These are phyloP conservation scores for Nothura maculosa DNA, from an alignment of 2,797 vertebrate species.

Conservation along the genomic window DNA sequence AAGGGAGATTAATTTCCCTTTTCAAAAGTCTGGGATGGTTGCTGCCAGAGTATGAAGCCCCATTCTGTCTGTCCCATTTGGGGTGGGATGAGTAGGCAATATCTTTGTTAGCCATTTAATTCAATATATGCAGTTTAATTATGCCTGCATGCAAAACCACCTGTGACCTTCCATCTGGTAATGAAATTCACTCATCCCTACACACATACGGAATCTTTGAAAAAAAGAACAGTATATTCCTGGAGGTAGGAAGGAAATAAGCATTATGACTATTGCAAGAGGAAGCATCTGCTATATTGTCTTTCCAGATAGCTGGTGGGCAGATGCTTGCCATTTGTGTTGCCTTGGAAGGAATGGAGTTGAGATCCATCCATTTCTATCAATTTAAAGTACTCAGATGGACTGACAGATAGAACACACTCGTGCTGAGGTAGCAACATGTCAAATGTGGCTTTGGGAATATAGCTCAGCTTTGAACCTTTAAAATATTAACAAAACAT, in stretches of 20 bases:
- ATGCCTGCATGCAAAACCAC: conserved; percentile 75
- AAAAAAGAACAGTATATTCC: neutral
- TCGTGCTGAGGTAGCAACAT: neutral
- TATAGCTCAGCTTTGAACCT: neutral
- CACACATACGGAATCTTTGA: neutral
- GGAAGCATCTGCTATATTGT: neutral
- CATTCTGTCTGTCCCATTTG: conserved; percentile 70
- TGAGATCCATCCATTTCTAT: neutral
- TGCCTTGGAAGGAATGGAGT: neutral
- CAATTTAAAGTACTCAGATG: neutral
- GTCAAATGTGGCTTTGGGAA: neutral
- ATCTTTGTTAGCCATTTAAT: conserved; percentile 74
- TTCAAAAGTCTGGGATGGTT: conserved; percentile 33
- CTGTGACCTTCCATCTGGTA: conserved; percentile 77
- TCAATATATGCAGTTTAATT: conserved; percentile 79
- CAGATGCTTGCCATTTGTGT: neutral
- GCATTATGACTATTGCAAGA: conserved; percentile 7
- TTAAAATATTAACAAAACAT: neutral
- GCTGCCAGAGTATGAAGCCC: neutral
- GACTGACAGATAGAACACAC: neutral
- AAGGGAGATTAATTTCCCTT: conserved; percentile 71
- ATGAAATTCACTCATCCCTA: conserved; percentile 52
- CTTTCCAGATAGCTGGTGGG: neutral
- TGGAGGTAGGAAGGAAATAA: conserved; percentile 2
- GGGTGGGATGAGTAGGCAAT: neutral